Conservation (phyloP, 1,140 invertebrate genomes). For the Drosophila kohkoa region DNA sequence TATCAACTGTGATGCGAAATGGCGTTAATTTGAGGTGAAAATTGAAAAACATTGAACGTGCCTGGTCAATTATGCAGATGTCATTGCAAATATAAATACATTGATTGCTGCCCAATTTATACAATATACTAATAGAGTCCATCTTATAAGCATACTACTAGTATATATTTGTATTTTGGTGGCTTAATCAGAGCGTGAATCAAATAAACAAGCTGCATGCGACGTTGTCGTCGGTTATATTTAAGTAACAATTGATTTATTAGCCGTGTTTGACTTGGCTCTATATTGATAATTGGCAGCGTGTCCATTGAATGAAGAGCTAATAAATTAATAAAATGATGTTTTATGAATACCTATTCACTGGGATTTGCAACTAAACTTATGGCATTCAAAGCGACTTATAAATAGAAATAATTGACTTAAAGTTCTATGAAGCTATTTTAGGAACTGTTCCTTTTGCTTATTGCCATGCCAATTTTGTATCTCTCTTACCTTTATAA, state of each 20-base stretch:
- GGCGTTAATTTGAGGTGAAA: conserved; percentile 77
- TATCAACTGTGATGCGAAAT: conserved; percentile 27
- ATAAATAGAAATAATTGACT: not conserved
- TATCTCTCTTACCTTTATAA: not conserved
- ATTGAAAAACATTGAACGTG: conserved; percentile 78
- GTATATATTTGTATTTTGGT: conserved; percentile 36
- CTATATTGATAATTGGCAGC: conserved; percentile 16
- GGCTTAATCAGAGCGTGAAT: conserved; percentile 69
- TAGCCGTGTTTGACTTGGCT: conserved; percentile 12
- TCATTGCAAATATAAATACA: conserved; percentile 66
- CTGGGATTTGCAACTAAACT: not conserved
- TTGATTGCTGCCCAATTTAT: conserved; percentile 15
- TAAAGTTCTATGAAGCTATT: not conserved
- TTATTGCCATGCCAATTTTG: not conserved
- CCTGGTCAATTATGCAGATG: conserved; percentile 73
- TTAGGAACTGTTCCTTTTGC: not conserved
- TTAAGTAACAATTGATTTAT: conserved; percentile 44
- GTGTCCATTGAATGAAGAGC: conserved; percentile 14
- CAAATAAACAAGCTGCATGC: conserved; percentile 44
- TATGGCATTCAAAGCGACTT: not conserved
- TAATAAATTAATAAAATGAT: conserved; percentile 12
- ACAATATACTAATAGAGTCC: conserved; percentile 1
- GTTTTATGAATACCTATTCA: conserved; percentile 8
- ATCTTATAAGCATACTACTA: not conserved
- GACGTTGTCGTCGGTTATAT: conserved; percentile 20